Conservation (phyloP, 2,113 vertebrate species). For the Crotalus horridus region DNA sequence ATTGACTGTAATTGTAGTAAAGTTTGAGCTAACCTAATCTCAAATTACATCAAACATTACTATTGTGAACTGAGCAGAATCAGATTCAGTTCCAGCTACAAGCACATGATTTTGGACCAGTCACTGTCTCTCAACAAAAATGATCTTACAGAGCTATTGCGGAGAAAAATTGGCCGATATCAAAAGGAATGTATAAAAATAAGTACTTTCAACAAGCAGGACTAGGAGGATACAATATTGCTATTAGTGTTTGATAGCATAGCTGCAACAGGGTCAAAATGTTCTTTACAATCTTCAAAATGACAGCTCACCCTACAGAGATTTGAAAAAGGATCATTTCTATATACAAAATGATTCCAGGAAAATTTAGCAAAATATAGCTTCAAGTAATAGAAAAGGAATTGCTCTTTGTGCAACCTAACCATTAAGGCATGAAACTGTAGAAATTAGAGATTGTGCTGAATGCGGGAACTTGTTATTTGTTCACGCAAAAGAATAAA, state of each 20-base stretch:
- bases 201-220: background rate
- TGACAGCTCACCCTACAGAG: background rate
- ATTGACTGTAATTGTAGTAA: background rate
- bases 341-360: background rate
- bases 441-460: background rate
- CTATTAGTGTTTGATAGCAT: background rate
- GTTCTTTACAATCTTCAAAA: background rate
- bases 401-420: background rate
- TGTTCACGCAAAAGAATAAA: background rate
- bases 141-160: background rate
- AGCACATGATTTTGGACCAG: background rate
- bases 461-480: background rate
- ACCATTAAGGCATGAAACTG: background rate
- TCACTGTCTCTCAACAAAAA: background rate
- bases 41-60: background rate
- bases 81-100: background rate
- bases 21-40: background rate
- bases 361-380: background rate
- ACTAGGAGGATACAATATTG: background rate
- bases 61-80: background rate
- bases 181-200: background rate
- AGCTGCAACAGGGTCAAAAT: background rate
- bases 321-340: background rate
- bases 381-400: background rate
- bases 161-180: background rate